phyloP scores from a whole-genome alignment of 2,113 vertebrate species.

The Stegastes partitus region DNA sequence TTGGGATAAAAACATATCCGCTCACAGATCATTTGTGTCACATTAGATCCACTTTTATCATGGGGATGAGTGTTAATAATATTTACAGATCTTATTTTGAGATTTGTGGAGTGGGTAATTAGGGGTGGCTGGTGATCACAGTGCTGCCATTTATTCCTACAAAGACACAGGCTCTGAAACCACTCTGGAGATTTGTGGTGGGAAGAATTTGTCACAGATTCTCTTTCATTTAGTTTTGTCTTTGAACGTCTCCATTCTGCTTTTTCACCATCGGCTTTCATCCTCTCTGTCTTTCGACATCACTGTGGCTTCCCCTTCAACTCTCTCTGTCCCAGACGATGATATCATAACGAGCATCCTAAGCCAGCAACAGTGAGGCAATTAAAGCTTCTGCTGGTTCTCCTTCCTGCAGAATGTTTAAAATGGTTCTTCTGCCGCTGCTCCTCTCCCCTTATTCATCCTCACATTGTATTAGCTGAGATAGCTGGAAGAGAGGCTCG shows the following conservation, averaged over 20 bases:
- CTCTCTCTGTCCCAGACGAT: constrained; percentile 24
- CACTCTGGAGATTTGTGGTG: constrained; percentile 14
- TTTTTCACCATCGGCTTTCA: constrained; percentile 11
- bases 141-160: constrained; percentile 3
- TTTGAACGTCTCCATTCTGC: constrained; percentile 3
- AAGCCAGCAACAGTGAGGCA: constrained; percentile 57
- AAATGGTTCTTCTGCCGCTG: constrained; percentile 19
- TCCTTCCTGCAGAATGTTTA: constrained; percentile 37
- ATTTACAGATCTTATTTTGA: constrained; percentile 64
- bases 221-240: constrained; percentile 14
- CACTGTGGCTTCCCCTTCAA: constrained; percentile 19
- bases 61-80: constrained; percentile 51
- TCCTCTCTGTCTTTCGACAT: background rate
- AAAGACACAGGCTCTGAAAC: constrained; percentile 1
- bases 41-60: constrained; percentile 39
- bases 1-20: constrained; percentile 32
- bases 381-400: constrained; percentile 62
- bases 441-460: constrained; percentile 54
- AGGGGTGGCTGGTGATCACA: constrained; percentile 33
- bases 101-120: constrained; percentile 59
- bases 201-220: constrained; percentile 4
- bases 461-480: constrained; percentile 56
- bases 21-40: constrained; percentile 33
- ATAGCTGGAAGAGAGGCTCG: constrained; percentile 62
- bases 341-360: constrained; percentile 51